Base-by-base conservation (phyloP, 2,888 invertebrate species). In the Philopedon plagiatum region DNA sequence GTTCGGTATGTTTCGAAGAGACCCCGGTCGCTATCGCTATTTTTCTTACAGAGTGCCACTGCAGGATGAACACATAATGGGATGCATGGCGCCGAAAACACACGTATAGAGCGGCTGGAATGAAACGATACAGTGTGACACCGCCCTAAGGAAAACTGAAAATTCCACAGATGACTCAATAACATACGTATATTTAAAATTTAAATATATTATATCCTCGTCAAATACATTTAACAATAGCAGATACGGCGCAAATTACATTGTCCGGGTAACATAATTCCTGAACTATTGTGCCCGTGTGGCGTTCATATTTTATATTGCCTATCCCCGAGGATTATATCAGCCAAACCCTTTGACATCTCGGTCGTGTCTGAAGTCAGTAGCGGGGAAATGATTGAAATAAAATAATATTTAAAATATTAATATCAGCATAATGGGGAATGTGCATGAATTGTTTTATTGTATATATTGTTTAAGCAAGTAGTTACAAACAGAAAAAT, bases 251-350 rank as follows among this genome's bases (percentile, higher is more conserved):
- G 60, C 60, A 71, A 71, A 71, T 71, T 71, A 64, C 65, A 71
- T 71, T 58, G 71, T 63, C 54, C 60, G 71, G 71, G 49, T 60
- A 65, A 71, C 39, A 71, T 71, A 71, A 71, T 71, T 71, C 54
- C 61, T 71, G 71, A 66, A 66, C 71, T 71, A 66, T 61, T 71
- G 66, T 49, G 56, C 71, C 71, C 71, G 44, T 21, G 61, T 66
- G 71, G 66, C 66, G 26, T 66, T 71, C 65, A 66, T 71, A 66
- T 71, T 71, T 72, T 72, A 72, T 66, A 56, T 34, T 54, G 51
- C 41, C 65, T 51, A 7, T 67, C 67, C 67, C 67, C 21, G 5
- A 67, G 72, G 72, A 72, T 66, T 62, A n/a, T n/a, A 57, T 46
- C 34, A 61, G 61, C 44, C 49, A 32, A 66, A 66, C 66, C 61